phyloP scores from a whole-genome alignment of 2,113 vertebrate species.

The Calyptommatus sinebrachiatus region DNA sequence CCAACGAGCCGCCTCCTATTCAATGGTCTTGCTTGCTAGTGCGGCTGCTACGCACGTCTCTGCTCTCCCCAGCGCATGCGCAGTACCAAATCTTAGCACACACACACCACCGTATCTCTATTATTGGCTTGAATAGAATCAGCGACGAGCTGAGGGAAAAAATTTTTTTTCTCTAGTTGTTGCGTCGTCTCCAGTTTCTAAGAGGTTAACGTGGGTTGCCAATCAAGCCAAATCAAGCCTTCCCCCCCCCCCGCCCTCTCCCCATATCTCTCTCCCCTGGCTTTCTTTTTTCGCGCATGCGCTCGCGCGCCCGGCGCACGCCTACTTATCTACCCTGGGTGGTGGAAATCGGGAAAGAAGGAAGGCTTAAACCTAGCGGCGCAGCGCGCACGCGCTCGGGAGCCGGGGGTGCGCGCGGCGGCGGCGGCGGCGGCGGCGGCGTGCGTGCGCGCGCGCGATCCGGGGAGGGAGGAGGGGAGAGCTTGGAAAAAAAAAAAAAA shows the following conservation, averaged over 20 bases:
- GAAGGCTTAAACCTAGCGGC: background rate
- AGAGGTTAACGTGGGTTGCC: background rate
- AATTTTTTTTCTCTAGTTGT: too few species aligned
- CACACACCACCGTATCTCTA: background rate
- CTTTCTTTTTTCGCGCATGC: background rate
- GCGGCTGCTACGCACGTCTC: accelerated
- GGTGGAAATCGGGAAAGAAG: background rate
- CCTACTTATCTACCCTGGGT: too few species aligned
- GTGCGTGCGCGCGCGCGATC: background rate
- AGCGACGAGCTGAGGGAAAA: background rate
- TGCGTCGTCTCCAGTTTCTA: background rate
- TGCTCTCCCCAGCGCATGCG: background rate
- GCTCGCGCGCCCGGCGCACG: background rate
- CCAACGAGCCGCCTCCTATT: too few species aligned
- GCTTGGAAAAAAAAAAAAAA: conserved; percentile 9
- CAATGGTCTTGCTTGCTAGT: background rate
- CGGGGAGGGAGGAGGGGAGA: background rate
- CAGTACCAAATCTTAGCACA: background rate
- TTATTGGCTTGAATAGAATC: background rate
- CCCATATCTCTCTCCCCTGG: too few species aligned
- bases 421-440: background rate
- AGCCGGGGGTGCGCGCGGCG: background rate
- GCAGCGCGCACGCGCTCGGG: background rate
- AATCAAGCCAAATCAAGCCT: background rate
- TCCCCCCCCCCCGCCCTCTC: too few species aligned